Evolutionary conservation across 2,113 vertebrate genomes (phyloP).

Genomic region (Leiothrix lutea): DNA sequence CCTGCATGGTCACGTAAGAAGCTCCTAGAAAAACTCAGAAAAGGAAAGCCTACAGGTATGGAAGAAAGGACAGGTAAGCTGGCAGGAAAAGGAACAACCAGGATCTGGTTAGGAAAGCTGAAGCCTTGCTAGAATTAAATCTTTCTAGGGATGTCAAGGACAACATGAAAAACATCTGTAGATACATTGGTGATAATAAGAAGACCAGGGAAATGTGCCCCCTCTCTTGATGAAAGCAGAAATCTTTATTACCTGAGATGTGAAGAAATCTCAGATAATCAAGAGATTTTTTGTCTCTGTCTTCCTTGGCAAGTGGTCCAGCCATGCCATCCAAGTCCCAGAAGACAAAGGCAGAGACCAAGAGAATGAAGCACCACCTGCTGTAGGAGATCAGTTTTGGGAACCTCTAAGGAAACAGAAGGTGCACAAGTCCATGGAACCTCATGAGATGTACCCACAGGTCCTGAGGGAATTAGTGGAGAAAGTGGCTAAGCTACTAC

Average conservation of each 20-base stretch:
- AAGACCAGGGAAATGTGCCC: neutral
- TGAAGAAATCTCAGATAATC: neutral
- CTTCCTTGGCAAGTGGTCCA: neutral
- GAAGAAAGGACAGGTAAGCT: neutral
- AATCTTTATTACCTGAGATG: rapidly evolving
- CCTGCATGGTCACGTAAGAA: neutral
- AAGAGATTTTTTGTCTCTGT: neutral
- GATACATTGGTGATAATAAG: neutral
- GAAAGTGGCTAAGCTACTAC: neutral
- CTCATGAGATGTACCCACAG: neutral
- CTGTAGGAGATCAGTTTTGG: neutral
- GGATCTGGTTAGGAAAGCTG: neutral
- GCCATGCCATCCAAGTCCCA: neutral
- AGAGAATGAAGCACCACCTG: neutral
- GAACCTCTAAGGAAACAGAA: neutral
- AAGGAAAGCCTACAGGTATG: neutral
- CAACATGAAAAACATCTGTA: neutral
- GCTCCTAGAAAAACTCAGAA: neutral
- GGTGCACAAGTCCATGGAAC: neutral
- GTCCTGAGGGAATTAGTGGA: neutral
- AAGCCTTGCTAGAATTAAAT: neutral
- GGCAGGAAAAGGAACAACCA: neutral
- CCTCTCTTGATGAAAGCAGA: neutral
- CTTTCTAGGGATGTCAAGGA: neutral
- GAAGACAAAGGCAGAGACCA: neutral